phyloP scores from a whole-genome alignment of 2,797 vertebrate species.

The Molossus molossus region DNA sequence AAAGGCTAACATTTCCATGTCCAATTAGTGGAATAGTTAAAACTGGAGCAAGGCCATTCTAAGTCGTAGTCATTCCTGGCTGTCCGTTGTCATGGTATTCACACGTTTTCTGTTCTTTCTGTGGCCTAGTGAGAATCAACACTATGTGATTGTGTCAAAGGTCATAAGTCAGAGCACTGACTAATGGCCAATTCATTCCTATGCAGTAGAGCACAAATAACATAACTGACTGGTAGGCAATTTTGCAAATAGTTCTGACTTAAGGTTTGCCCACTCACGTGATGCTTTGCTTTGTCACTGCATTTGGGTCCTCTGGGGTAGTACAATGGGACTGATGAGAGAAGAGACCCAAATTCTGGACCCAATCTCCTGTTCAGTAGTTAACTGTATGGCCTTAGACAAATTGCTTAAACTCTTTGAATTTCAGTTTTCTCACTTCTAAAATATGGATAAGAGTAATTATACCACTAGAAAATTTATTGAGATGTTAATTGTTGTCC shows the following conservation, averaged over 20 bases:
- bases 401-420: background rate
- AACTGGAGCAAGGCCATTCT: background rate
- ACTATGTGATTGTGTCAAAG: background rate
- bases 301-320: too few relatives aligned
- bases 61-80: background rate
- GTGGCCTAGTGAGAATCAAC: background rate
- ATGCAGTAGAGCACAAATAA: background rate
- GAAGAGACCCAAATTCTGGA: background rate
- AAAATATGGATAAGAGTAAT: background rate
- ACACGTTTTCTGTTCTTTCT: background rate
- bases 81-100: slow-evolving; percentile 17
- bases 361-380: background rate
- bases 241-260: background rate
- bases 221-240: background rate
- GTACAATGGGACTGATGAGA: background rate
- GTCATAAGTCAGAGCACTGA: background rate
- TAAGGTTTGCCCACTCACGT: background rate
- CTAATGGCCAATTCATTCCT: background rate
- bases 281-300: background rate
- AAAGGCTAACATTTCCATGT: background rate
- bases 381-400: background rate
- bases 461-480: background rate
- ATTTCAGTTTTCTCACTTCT: background rate
- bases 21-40: slow-evolving; percentile 39
- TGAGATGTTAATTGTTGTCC: background rate